Base-by-base conservation (phyloP, 2,888 invertebrate genomes). In the Epistrophe eligans region DNA sequence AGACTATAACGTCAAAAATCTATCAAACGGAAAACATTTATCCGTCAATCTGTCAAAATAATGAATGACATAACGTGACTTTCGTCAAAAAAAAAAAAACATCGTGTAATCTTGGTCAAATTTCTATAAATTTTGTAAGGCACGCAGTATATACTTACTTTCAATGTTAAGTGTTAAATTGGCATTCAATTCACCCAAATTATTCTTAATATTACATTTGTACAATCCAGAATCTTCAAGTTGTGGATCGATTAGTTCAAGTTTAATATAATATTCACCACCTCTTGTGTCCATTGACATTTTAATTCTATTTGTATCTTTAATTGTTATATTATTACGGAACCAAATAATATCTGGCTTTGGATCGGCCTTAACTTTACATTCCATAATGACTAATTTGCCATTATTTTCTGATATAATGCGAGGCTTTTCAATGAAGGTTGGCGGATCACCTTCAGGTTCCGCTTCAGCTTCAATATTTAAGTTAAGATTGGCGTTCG, bases 401-500 rank as follows among this genome's bases (percentile, higher is more conserved):
- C 97, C 97, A 90, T 95, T 95, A 90, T 96, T 95, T 91, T 96
- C 97, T 0, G 97, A 98, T 89, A 97, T 95, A 90, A 98, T 98
- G 88, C 96, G 95, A 32, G 98, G 98, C 92, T 98, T 98, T 91
- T 97, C 97, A 88, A 97, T 95, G 93, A 99, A 99, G 35, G 97
- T 97, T 77, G 99, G 99, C 40, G 98, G 98, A 91, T 98, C 97
- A 64, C 98, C 98, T 94, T 97, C 97, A 0, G 96, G 97, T 93
- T 98, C 97, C n/a, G 97, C 96, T 93, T 97, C 97, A 90, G 99
- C 98, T 94, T 99, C 98, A 92, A 99, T 98, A 93, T 99, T 99
- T 79, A 99, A 94, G 91, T 99, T 98, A 73, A 99, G 95, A 93
- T 99, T 99, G 88, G 99, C 98, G 93, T 98, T 99, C 90, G 98